Evolutionary conservation across 2,113 vertebrate genomes (phyloP).

Genomic region (Seriola quinqueradiata): DNA sequence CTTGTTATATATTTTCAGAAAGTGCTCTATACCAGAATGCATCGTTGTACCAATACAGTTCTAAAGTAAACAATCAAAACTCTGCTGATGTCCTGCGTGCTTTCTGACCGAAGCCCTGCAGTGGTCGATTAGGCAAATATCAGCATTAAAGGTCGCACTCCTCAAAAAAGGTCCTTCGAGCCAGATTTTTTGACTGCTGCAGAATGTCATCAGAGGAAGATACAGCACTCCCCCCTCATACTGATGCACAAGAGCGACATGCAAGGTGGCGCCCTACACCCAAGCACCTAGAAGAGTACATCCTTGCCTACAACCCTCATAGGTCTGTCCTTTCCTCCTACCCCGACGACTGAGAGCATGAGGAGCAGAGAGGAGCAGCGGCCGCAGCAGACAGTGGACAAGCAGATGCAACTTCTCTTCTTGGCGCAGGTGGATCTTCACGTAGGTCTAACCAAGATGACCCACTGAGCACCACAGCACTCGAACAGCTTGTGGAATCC

Average conservation of each 20-base stretch:
- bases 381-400: neutral
- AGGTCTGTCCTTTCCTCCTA: too few relatives aligned
- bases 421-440: neutral
- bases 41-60: too few relatives aligned
- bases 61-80: too few relatives aligned
- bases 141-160: neutral
- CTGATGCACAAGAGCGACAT: neutral
- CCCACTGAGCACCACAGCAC: neutral
- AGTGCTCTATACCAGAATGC: too few relatives aligned
- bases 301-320: neutral
- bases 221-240: neutral
- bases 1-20: too few relatives aligned
- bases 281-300: neutral
- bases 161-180: conserved; percentile 9
- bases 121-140: neutral
- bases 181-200: neutral
- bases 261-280: neutral
- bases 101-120: neutral
- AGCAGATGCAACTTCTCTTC: neutral
- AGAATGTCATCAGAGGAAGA: neutral
- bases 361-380: too few relatives aligned
- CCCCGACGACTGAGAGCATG: too few relatives aligned
- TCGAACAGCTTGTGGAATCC: neutral
- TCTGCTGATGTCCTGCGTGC: neutral
- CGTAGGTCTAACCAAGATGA: neutral